Conservation (phyloP, 64 coral and sea anemone genomes). For the Trachythela sp. region DNA sequence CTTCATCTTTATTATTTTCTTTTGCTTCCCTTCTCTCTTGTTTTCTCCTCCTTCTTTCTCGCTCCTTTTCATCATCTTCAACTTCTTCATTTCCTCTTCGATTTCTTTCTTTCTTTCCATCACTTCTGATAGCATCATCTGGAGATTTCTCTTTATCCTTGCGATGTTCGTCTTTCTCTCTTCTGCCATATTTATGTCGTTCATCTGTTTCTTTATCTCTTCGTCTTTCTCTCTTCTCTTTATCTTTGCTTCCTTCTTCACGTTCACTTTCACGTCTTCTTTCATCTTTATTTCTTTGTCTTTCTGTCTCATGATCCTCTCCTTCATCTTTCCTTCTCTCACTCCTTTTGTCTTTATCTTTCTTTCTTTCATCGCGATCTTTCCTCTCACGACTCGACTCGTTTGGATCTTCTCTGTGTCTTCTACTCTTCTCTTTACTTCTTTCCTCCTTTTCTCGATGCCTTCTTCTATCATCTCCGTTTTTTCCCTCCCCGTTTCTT, state of each 20-base stretch:
- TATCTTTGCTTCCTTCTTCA: neutral
- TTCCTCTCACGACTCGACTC: neutral
- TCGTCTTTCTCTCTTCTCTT: neutral
- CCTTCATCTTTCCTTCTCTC: neutral
- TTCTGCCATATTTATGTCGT: neutral
- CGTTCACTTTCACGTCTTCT: neutral
- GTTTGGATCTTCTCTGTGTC: neutral
- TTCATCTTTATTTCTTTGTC: neutral
- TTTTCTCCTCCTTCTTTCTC: neutral
- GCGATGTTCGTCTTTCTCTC: neutral
- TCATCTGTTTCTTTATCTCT: conserved; percentile 2
- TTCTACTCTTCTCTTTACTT: neutral
- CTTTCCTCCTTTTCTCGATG: neutral
- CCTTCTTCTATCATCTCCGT: neutral
- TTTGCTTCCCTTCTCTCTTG: neutral
- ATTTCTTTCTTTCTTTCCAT: neutral
- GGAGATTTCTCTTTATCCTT: neutral
- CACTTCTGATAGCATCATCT: neutral
- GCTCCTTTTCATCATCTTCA: neutral
- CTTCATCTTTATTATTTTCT: neutral
- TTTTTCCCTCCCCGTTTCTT: neutral
- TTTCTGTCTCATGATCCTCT: neutral
- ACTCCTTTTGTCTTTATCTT: too few relatives aligned
- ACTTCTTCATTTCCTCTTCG: neutral
- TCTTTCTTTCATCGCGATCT: neutral